phyloP scores from a whole-genome alignment of 2,888 invertebrate genomes.

The Lomographa bimaculata region DNA sequence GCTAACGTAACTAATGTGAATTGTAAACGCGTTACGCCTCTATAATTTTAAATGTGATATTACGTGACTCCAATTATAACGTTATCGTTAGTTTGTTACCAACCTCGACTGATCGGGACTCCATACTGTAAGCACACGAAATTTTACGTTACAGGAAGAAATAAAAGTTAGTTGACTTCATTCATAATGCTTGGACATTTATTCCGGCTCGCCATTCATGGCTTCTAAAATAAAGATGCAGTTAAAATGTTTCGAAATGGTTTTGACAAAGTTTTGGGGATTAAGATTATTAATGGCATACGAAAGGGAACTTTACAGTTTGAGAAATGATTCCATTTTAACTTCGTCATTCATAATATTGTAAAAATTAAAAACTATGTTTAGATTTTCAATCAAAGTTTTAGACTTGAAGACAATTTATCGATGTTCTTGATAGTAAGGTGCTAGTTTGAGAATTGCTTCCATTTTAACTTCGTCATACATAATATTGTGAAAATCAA shows the following conservation, averaged over 20 bases:
- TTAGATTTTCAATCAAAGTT: too few relatives aligned
- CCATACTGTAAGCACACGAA: constrained; percentile 16
- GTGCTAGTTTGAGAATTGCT: constrained; percentile 5
- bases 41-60: constrained; percentile 43
- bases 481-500: too few relatives aligned
- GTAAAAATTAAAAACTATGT: too few relatives aligned
- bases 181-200: constrained; percentile 9
- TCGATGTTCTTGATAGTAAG: constrained; percentile 3
- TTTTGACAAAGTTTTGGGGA: constrained; percentile 10
- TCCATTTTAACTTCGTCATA: background rate
- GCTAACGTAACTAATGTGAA: constrained; percentile 50
- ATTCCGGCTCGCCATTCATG: constrained; percentile 21
- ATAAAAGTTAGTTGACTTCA: constrained; percentile 21
- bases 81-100: constrained; percentile 38
- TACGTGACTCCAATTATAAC: constrained; percentile 59
- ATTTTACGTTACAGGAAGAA: constrained; percentile 23
- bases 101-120: constrained; percentile 9
- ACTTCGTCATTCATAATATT: too few relatives aligned
- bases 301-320: constrained; percentile 5
- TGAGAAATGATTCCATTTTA: constrained; percentile 4
- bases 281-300: constrained; percentile 13
- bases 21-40: constrained; percentile 53
- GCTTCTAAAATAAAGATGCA: constrained; percentile 15
- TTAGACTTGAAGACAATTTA: constrained; percentile 10
- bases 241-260: constrained; percentile 15